Percentiles rank a stretch among this genome's conserved stretches.
Evolutionary conservation across 2,113 vertebrate genomes (phyloP).

Genomic region (Cricetomys ansorgei): DNA sequence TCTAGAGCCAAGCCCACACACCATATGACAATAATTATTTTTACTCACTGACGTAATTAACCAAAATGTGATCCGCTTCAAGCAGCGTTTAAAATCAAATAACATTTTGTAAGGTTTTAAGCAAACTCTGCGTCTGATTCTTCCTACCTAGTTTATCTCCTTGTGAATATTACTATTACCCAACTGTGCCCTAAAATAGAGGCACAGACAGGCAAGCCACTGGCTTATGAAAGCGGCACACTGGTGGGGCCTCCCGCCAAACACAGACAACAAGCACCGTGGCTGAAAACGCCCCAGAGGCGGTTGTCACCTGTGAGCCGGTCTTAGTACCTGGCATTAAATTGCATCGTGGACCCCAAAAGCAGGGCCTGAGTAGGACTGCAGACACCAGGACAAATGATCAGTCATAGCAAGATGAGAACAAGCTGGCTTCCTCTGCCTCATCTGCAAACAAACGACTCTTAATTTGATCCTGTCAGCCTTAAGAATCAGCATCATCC

Average conservation of each 20-base stretch:
- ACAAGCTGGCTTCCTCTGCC: background rate
- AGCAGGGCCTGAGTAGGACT: background rate
- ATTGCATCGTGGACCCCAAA: background rate
- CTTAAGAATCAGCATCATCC: background rate
- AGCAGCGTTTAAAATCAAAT: slow-evolving; percentile 68
- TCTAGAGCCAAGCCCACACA: slow-evolving; percentile 71
- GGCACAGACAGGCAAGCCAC: background rate
- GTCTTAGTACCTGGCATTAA: background rate
- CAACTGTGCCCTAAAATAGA: background rate
- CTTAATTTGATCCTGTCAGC: background rate
- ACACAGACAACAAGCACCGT: background rate
- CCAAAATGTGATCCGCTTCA: slow-evolving; percentile 68
- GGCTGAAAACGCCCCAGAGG: background rate
- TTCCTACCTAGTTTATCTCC: background rate
- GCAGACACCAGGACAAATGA: background rate
- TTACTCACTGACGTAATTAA: slow-evolving; percentile 74
- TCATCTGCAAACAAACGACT: background rate
- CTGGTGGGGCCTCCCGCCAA: background rate
- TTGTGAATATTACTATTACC: background rate
- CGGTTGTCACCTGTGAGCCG: background rate
- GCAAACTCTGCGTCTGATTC: background rate
- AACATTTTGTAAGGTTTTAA: slow-evolving; percentile 36
- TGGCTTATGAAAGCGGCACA: background rate
- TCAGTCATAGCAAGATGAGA: background rate
- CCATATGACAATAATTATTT: slow-evolving; percentile 78